Evolutionary conservation across 2,797 vertebrate genomes (phyloP), one percentile per base, ranked within the genome.

Genomic region (Chanos chanos): DNA sequence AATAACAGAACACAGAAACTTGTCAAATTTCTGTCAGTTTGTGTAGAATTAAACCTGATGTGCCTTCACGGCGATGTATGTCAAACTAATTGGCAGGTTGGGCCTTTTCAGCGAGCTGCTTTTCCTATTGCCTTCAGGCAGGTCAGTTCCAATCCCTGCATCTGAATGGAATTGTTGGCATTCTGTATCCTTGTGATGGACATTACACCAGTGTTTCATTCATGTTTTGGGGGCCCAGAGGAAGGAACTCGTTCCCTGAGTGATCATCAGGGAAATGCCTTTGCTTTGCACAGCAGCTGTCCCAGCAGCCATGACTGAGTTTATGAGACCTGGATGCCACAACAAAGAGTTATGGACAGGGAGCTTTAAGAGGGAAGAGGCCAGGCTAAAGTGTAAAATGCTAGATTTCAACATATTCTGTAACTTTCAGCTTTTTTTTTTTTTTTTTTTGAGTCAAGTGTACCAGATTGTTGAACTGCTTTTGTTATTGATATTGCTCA

Each of bases 391-490:
- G n/a, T n/a, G n/a, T n/a, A 62, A 73, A 69, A 40, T 77, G 70
- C 66, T 61, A 73, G 18, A 1, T 19, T 44, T 50, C 30, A 49
- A 9, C 18, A 4, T 43, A 18, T 54, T n/a, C 7, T 28, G 34
- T 48, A 36, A 12, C 22, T 21, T 21, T 59, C 7, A 37, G 7
- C 4, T 28, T 61, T 37, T 27, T 15, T 66, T 54, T 54, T 53
- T 66, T 50, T 68, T 56, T 57, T 39, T 48, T 62, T 49, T 24
- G 43, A 39, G 41, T 65, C 66, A 64, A 73, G 52, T 59, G 40
- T n/a, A 18, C 4, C 24, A 66, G 58, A 18, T 16, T 27, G 63
- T 54, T 34, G 37, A 61, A 37, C 56, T 22, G 36, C 43, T 43
- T 61, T 60, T 53, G 44, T 50, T 47, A 56, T 39, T 66, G 62